Base-by-base conservation (phyloP, 2,888 invertebrate genomes). In the Hylaea fasciaria region DNA sequence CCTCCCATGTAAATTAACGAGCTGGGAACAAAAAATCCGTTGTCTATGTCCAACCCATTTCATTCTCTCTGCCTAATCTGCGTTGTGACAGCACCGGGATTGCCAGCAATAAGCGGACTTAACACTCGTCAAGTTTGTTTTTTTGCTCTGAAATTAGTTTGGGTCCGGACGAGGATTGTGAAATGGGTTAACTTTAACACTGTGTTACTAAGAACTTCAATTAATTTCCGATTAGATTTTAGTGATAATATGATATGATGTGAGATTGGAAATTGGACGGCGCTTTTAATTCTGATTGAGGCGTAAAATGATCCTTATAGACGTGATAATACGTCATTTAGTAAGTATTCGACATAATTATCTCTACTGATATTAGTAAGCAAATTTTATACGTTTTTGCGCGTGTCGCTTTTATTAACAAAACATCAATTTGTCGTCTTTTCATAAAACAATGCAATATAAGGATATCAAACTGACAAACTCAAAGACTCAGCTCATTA, bases 1-100 rank as follows among this genome's bases (percentile, higher is more conserved):
- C 74, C 68, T 79, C 74, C 81, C 78, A 79, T 80, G 75, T 78
- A 77, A 80, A 79, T 80, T 78, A 77, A 72, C 69, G 66, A 74
- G 67, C 71, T 72, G 77, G 37, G 46, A 55, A 64, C 51, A 71
- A 74, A 76, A 66, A 77, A 77, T 65, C 65, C 65, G 65, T 64
- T 70, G 68, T 66, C 69, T 67, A 59, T 62, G 66, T 66, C 72
- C 67, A 72, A 76, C 73, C 72, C 71, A 69, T 70, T 73, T 76
- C 73, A 74, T 73, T 76, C 70, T 70, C 52, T 64, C 70, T 58
- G 55, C 51, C 54, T 69, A 66, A 69, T 69, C 67, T 68, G 64
- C 62, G 49, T 50, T 62, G 65, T 74, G 74, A 72, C 76, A 70
- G 68, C 72, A n/a, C 71, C 62, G 49, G 65, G 62, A 66, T 72